Evolutionary conservation across 2,113 vertebrate genomes (phyloP), one percentile per base, ranked within the genome.

Genomic region (Vulpes lagopus): DNA sequence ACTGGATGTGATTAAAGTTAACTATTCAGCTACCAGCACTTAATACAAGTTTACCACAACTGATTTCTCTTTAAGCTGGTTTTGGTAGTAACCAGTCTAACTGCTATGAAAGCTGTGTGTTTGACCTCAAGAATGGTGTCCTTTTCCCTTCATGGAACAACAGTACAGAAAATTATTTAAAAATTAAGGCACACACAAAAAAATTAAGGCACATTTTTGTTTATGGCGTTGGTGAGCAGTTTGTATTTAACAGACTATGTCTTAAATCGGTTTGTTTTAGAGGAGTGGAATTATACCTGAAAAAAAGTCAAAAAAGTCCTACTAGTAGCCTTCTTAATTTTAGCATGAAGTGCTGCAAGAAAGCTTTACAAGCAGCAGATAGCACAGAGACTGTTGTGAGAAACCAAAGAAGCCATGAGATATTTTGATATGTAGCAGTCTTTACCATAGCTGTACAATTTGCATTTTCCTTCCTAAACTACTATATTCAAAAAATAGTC

Each of bases 401-500:
- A 94, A 94, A 78, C 19, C 16, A 64, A 60, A 82, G 91, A 71
- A 71, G 51, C 59, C 91, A 32, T 55, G 23, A 53, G 60, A 85
- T 94, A 76, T 64, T 97, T 93, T 96, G 83, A 80, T 97, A 55
- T 12, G 43, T 89, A 57, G 55, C 89, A 74, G 32, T 80, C 82
- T 94, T 78, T 38, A 71, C 67, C 62, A 15, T 57, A 12, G 51
- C 73, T 94, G 20, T 94, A 91, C 32, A 78, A 64, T 95, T 91
- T 91, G n/a, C 53, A 91, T 92, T 97, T 95, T 82, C 60, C 43
- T 93, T 87, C n/a, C 95, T 96, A 89, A 95, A 88, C 51, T 55
- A 84, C 60, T 82, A 32, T 65, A 30, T 81, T 87, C 12, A 82
- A 69, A 95, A 89, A 69, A 12, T 49, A 80, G 25, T 79, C 2